Percentiles rank a stretch among this genome's conserved stretches.
phyloP scores from a whole-genome alignment of 2,113 vertebrate genomes.

The Damaliscus lunatus region DNA sequence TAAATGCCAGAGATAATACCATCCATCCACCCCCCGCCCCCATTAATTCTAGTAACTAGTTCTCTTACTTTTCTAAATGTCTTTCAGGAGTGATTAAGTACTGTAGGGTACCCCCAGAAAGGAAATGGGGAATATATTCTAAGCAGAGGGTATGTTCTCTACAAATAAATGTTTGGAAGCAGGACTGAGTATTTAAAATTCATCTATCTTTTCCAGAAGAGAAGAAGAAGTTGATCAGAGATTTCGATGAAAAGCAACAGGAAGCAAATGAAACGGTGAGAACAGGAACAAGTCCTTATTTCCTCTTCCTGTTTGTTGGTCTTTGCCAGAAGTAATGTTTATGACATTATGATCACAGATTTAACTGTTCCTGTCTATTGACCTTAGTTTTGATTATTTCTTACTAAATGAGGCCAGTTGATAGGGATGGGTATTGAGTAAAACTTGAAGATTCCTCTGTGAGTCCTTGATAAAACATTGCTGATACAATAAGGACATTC shows the following conservation, averaged over 20 bases:
- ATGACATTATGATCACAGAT: not conserved
- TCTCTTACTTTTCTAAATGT: not conserved
- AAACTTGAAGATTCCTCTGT: not conserved
- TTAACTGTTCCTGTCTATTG: not conserved
- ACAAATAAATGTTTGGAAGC: not conserved
- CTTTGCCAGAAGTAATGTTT: conserved; percentile 25
- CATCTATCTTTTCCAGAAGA: conserved; percentile 85
- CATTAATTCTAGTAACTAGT: not conserved
- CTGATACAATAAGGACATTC: not conserved
- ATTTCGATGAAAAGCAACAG: conserved; percentile 92
- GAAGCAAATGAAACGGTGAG: conserved; percentile 95
- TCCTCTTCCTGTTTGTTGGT: not conserved
- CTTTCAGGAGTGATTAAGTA: not conserved
- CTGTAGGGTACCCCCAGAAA: not conserved
- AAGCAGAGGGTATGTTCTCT: not conserved
- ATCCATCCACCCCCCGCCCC: rapidly evolving
- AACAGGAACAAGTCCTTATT: not conserved
- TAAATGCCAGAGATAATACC: not conserved
- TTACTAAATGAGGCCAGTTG: not conserved
- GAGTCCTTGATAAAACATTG: not conserved
- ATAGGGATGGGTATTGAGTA: not conserved
- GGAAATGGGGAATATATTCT: not conserved
- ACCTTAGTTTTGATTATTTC: conserved; percentile 18
- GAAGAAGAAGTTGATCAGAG: conserved; percentile 90
- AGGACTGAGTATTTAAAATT: not conserved